Evolutionary conservation across 2,113 vertebrate species (phyloP), one percentile per base, ranked within the genome.

Genomic region (Henicopernis longicauda): DNA sequence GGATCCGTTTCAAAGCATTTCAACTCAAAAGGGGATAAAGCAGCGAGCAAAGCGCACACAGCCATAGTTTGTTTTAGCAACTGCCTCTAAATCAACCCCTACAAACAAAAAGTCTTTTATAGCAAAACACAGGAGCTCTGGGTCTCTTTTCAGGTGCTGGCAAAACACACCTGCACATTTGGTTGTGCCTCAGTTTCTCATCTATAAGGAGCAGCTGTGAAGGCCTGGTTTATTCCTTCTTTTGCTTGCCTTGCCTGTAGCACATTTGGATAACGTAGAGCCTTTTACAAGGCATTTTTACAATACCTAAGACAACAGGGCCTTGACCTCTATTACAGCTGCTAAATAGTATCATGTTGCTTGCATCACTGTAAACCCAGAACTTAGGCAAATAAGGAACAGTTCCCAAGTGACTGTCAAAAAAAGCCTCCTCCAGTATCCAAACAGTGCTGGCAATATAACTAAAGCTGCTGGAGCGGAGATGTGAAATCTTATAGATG

Each of bases 231-330:
- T 59, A 74, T 45, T 82, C 85, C 32, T 54, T 7, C 65, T 36
- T 71, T 40, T 71, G 27, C 85, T 85, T 32, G 25, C 59, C 45
- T 58, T 45, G 50, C 86, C 82, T 44, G 34, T 22, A 67, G 77
- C 54, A 23, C 70, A 7, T 59, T 61, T 86, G 95, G 57, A 61
- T 36, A 71, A 67, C 1, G 18, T 10, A 27, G 25, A 84, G 47
- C 61, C n/a, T 79, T 94, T 95, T 93, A 92, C 55, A 83, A 94
- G 95, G 80, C 89, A 27, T 84, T 96, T 96, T 96, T 95, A 95
- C 80, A 92, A 67, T 71, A 86, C 86, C 49, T 78, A 79, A 57
- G 82, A 91, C 86, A 93, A 96, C 65, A 63, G 65, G 47, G 88
- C 83, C 80, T 71, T 59, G 76, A 95, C 92, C 86, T 86, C 72